Evolutionary conservation across 2,113 vertebrate species (phyloP).

Genomic region (Dinomys branickii): DNA sequence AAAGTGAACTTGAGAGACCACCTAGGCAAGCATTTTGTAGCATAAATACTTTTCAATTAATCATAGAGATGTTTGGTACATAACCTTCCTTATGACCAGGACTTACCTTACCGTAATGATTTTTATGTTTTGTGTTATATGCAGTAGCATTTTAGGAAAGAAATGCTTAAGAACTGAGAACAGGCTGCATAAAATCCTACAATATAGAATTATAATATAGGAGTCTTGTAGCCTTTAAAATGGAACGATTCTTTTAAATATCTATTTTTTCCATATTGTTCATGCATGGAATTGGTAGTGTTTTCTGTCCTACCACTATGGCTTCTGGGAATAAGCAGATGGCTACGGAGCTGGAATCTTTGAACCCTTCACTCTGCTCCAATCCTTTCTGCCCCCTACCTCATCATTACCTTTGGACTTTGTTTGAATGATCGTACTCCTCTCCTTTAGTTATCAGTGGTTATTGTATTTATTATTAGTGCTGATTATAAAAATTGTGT

Average conservation of each 20-base stretch:
- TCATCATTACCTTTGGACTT: background rate
- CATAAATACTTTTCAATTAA: slow-evolving; percentile 62
- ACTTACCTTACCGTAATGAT: slow-evolving; percentile 44
- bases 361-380: rapidly evolving
- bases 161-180: slow-evolving; percentile 21
- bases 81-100: slow-evolving; percentile 38
- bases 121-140: slow-evolving; percentile 67
- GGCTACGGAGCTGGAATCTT: background rate
- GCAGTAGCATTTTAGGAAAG: background rate
- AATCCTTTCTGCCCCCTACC: background rate
- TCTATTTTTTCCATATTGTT: background rate
- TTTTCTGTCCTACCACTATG: background rate
- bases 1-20: slow-evolving; percentile 67
- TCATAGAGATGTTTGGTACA: slow-evolving; percentile 32
- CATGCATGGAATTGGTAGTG: background rate
- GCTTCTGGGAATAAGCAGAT: rapidly evolving
- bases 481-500: background rate
- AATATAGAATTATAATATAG: background rate
- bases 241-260: background rate
- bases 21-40: slow-evolving; percentile 59
- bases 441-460: background rate
- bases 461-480: background rate
- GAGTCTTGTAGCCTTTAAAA: background rate
- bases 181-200: background rate
- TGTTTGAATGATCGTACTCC: background rate